Base-by-base conservation (phyloP, 2,797 vertebrate genomes). In the Ciconia nigra region DNA sequence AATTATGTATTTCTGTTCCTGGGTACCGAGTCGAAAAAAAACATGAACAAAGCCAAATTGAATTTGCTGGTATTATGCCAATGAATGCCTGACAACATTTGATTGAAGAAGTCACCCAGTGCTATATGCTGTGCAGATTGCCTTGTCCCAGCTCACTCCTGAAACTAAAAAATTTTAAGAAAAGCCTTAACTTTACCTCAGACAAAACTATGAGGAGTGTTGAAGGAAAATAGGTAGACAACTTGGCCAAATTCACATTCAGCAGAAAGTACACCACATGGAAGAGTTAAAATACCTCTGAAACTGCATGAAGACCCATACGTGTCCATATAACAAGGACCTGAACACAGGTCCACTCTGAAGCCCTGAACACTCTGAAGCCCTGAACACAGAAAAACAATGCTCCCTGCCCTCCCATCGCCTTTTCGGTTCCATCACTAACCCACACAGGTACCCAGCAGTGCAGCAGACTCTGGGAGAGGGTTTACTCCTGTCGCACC, bases 381-480 rank as follows among this genome's bases (percentile, higher is more conserved):
- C 21, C 29, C 19, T 28, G 8, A 67, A 28, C 9, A 29, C 29
- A 52, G 12, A 8, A 39, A 12, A 63, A 13, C 22, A 69, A 13
- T 2, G 6, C 3, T 72, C 26, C 6, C 20, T 55, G 44, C 26
- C 20, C 33, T 78, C 9, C 22, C 9, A 4, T 2, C 11, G 2
- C 37, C 33, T 44, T 67, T 15, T 47, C 2, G 2, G 31, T 73
- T 82, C 54, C 49, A 44, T 5, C 37, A 29, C 16, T 5, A 25
- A 5, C 3, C 3, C 9, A 2, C 25, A 37, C 4, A 35, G 26
- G 4, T 22, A 12, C 4, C 16, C 46, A 55, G 28, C 1, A 2
- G 5, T 25, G 5, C 20, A 42, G 12, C 46, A 79, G 41, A 7
- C 41, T 35, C n/a, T 33, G 11, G 26, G 41, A 85, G 19, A 52